Evolutionary conservation across 2,888 invertebrate species (phyloP).

Genomic region (Entomobrya proxima): DNA sequence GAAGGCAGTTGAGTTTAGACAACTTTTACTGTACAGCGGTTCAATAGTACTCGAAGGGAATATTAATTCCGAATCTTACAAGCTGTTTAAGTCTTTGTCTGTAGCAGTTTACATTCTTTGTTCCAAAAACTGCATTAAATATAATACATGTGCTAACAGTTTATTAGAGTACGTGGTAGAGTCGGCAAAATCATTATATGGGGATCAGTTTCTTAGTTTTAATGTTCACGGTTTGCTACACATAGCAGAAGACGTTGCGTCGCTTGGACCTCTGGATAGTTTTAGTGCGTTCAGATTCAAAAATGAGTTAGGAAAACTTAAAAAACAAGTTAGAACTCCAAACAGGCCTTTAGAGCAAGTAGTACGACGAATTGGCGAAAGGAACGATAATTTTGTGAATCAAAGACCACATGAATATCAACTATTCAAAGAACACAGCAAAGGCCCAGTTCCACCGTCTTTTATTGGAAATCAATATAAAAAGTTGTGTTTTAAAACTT

Average conservation of each 20-base stretch:
- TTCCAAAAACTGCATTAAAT: slow-evolving; percentile 62
- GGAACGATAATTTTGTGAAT: too few species aligned
- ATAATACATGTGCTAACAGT: slow-evolving; percentile 75
- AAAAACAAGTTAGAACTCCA: slow-evolving; percentile 40
- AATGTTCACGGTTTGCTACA: slow-evolving; percentile 77
- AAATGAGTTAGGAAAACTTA: slow-evolving; percentile 75
- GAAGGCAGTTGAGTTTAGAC: slow-evolving; percentile 75
- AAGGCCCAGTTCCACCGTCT: too few species aligned
- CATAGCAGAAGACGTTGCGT: slow-evolving; percentile 76
- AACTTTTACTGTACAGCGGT: slow-evolving; percentile 75
- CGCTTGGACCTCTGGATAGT: slow-evolving; percentile 76
- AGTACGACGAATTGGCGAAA: not conserved
- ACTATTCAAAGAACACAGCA: too few species aligned
- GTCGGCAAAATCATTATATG: slow-evolving; percentile 76
- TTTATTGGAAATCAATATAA: too few species aligned
- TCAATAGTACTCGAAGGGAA: slow-evolving; percentile 67
- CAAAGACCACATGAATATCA: too few species aligned
- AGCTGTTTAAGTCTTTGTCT: slow-evolving; percentile 28
- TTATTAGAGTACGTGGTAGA: slow-evolving; percentile 72
- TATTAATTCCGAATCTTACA: slow-evolving; percentile 65
- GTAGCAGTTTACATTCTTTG: slow-evolving; percentile 43
- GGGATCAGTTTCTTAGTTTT: slow-evolving; percentile 75
- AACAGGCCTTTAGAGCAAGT: slow-evolving; percentile 59
- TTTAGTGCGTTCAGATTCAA: slow-evolving; percentile 77
- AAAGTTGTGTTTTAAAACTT: too few species aligned